phyloP scores from a whole-genome alignment of 2,888 invertebrate genomes.

The Melieria picta region DNA sequence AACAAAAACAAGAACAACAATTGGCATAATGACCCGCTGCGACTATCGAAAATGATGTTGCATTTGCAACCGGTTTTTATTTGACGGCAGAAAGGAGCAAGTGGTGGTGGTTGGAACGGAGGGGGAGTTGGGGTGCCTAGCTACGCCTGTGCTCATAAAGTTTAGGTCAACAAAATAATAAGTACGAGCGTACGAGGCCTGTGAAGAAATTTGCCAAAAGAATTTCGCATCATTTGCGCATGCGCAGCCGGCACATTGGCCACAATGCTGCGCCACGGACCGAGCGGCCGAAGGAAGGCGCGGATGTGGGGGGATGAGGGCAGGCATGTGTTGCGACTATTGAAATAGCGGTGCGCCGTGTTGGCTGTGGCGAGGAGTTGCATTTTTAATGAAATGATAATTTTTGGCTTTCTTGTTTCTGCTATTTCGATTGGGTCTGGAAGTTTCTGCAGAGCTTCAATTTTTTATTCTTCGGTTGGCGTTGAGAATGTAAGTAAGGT shows the following conservation, averaged over 20 bases:
- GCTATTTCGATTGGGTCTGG: neutral
- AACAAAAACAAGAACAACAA: conserved; percentile 39
- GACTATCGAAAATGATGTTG: conserved; percentile 45
- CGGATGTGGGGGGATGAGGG: too few relatives aligned
- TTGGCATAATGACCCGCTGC: conserved; percentile 61
- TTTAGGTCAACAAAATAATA: conserved; percentile 32
- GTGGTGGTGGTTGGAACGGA: neutral
- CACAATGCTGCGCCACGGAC: neutral
- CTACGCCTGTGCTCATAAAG: conserved; percentile 27
- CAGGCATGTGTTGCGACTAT: neutral
- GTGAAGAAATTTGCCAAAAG: conserved; percentile 15
- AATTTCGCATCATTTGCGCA: conserved; percentile 16
- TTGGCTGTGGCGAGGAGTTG: conserved; percentile 14
- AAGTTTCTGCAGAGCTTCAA: neutral
- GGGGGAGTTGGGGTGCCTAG: neutral
- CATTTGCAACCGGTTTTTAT: conserved; percentile 41
- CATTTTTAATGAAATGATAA: conserved; percentile 33
- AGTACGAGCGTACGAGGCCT: neutral
- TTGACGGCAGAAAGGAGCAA: conserved; percentile 6
- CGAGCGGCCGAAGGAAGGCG: neutral
- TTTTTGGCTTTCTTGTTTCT: conserved; percentile 6
- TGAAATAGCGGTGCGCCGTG: neutral
- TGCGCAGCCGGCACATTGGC: neutral
- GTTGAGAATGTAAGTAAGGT: conserved; percentile 17
- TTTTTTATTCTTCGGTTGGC: neutral